Conservation (phyloP, 2,797 vertebrate species). For the Calcarius lapponicus region DNA sequence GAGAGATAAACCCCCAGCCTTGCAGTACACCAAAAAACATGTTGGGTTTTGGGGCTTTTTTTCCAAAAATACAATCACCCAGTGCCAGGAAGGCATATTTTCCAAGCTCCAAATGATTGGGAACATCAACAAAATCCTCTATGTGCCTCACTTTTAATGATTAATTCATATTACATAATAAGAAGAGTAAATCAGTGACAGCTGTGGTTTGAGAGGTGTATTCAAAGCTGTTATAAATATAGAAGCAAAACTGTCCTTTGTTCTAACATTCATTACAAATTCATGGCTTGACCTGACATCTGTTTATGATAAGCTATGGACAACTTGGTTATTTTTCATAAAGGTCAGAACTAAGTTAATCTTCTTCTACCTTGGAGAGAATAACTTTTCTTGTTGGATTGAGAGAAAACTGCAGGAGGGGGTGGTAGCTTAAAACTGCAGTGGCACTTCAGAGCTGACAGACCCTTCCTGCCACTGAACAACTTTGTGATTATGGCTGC, state of each 20-base stretch:
- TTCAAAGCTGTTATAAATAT: constrained; percentile 42
- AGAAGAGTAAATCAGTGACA: constrained; percentile 56
- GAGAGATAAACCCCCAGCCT: neutral
- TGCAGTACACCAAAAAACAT: neutral
- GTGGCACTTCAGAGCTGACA: neutral
- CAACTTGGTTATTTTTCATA: constrained; percentile 55
- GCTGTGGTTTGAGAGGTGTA: constrained; percentile 47
- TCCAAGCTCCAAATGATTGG: constrained; percentile 7
- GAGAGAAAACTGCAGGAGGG: neutral
- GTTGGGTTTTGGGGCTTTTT: neutral
- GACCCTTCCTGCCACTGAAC: neutral
- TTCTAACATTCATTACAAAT: constrained; percentile 50
- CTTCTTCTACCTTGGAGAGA: constrained; percentile 16
- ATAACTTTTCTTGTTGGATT: neutral
- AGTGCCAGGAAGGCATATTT: constrained; percentile 34
- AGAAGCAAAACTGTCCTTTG: constrained; percentile 44
- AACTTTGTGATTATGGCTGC: neutral
- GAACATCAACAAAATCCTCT: constrained; percentile 46
- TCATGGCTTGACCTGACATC: constrained; percentile 19
- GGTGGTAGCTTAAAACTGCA: neutral
- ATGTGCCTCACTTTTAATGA: neutral
- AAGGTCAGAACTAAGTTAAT: constrained; percentile 35
- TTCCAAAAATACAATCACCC: neutral
- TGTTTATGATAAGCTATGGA: constrained; percentile 43
- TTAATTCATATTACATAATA: constrained; percentile 52